Evolutionary conservation across 1,140 invertebrate species (phyloP).

Genomic region (Mizuhopecten yessoensis): DNA sequence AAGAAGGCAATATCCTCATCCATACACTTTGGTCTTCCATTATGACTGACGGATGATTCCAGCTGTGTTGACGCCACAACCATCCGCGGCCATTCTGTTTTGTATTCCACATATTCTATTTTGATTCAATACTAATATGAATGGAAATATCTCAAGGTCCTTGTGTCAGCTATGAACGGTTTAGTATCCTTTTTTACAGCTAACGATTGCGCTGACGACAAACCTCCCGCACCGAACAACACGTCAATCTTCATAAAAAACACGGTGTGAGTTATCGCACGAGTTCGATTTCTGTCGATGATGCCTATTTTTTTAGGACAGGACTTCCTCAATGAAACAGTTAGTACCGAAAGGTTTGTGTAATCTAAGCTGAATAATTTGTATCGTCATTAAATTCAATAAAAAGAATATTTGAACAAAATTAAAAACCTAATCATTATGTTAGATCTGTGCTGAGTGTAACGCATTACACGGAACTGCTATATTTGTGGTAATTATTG

Average conservation of each 20-base stretch:
- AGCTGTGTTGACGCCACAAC: neutral
- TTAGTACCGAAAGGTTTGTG: no score
- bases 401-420: no score
- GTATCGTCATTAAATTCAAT: no score
- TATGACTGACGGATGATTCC: neutral
- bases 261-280: neutral
- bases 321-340: neutral
- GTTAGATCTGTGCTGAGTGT: no score
- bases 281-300: neutral
- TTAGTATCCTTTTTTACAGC: conserved; percentile 6
- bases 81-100: neutral
- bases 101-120: neutral
- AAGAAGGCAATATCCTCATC: neutral
- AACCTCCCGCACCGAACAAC: neutral
- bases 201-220: neutral
- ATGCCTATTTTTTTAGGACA: neutral
- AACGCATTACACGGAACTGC: no score
- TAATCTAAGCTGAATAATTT: no score
- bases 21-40: neutral
- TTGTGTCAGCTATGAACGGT: conserved; percentile 5
- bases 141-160: neutral
- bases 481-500: no score
- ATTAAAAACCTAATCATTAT: no score
- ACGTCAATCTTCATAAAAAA: neutral
- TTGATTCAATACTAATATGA: neutral